Base-by-base conservation (phyloP, 2,888 invertebrate species). In the Dynastes grantii region DNA sequence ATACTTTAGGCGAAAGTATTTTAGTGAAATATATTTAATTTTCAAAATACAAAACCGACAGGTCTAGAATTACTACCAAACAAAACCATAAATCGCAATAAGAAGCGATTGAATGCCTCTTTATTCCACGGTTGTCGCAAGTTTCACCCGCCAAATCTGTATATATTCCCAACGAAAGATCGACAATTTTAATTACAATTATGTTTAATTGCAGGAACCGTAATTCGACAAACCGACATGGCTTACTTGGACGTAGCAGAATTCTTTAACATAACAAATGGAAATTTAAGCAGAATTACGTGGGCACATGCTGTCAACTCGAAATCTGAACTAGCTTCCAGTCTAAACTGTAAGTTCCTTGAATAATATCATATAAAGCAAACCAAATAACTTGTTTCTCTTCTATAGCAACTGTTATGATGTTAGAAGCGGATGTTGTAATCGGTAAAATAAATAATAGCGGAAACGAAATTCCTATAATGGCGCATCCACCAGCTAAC, bases 231-330 rank as follows among this genome's bases (percentile, higher is more conserved):
- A 1, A 61, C 16, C 29, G 51, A 77, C 13, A 79, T 79, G 79
- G 79, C 75, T 27, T 82, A 86, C 2, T 84, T 86, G 53, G 84
- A 85, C 68, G 85, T 87, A 3, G 83, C 82, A 13, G 86, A 83
- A n/a, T 90, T 90, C 83, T 92, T 91, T 82, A 84, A 88, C n/a
- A 84, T 90, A 40, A 9, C 58, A 40, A 83, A 88, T 5, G 90
- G 90, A 76, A 95, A 96, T 87, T 89, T 96, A 75, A 94, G 95
- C 0, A 90, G 91, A 79, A 90, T 97, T 37, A 93, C 92, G 27
- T 97, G 97, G 97, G 95, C 94, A 0, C 97, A 97, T 88, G 96
- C 95, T 49, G 95, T 95, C 61, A 97, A 97, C 87, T 94, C 92
- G 83, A 90, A 91, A 85, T 89, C 90, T 0, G 89, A 92, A 80